phyloP scores from a whole-genome alignment of 1,140 invertebrate genomes.

The Leptopilina boulardi region DNA sequence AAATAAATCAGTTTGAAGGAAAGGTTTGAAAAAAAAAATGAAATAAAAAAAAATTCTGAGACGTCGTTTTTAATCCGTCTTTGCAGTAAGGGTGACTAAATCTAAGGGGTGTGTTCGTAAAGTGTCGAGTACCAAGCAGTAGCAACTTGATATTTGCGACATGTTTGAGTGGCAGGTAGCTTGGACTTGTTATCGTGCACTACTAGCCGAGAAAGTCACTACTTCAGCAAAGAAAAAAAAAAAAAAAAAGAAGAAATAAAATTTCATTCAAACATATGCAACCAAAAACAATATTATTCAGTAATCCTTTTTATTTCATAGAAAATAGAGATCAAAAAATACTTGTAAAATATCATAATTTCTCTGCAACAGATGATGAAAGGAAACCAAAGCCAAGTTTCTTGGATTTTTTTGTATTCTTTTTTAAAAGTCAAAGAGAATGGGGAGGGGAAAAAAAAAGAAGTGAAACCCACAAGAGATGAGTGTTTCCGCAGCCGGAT shows the following conservation, averaged over 20 bases:
- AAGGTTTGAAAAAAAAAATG: not conserved
- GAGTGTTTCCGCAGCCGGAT: slow-evolving; percentile 30
- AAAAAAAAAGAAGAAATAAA: not conserved
- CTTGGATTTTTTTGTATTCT: not conserved
- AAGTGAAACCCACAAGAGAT: slow-evolving; percentile 2
- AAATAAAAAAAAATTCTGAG: slow-evolving; percentile 8
- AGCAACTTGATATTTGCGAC: slow-evolving; percentile 39
- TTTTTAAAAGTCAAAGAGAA: not conserved
- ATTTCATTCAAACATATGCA: not conserved
- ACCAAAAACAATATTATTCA: not conserved
- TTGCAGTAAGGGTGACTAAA: slow-evolving; percentile 12
- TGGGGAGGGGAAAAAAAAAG: not conserved
- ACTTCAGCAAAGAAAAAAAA: not conserved
- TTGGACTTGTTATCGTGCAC: slow-evolving; percentile 50
- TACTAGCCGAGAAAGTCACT: slow-evolving; percentile 25
- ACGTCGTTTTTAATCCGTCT: slow-evolving; percentile 3
- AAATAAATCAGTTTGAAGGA: not conserved
- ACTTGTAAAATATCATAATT: not conserved
- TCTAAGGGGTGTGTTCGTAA: slow-evolving; percentile 36
- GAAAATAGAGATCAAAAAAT: too few relatives aligned
- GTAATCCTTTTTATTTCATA: too few relatives aligned
- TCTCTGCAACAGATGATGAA: not conserved
- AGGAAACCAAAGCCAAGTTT: not conserved
- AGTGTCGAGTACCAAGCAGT: slow-evolving; percentile 38
- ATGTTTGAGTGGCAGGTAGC: slow-evolving; percentile 42